Evolutionary conservation across 2,888 invertebrate species (phyloP), one percentile per base, ranked within the genome.

Genomic region (Stictocephala bisonia): DNA sequence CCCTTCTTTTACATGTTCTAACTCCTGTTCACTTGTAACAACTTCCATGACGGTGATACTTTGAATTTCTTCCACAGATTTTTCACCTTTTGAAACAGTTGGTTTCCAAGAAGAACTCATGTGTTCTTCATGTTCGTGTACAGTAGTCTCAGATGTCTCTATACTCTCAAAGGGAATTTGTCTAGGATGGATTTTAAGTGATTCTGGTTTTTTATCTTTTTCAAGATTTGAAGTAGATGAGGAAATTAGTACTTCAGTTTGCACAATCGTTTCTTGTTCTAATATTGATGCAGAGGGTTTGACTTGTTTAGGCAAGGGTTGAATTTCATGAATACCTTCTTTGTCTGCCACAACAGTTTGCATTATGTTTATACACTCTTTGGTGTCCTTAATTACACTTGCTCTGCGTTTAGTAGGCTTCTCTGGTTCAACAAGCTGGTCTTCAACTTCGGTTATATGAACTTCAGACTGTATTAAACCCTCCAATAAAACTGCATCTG

Each of bases 361-460:
- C 13, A 78, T 76, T 40, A 80, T 75, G 7, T 79, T 79, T 27
- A 80, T 73, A 50, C 80, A 79, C 74, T 80, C 78, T 72, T 79
- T 80, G 3, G 76, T 75, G 24, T 80, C 80, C 58, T 78, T 79
- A 20, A 79, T 75, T 6, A 81, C 51, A 60, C 77, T 79, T 27
- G 81, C 79, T 71, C 69, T 80, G 71, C 81, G 81, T 29, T 75
- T 77, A 44, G 79, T 79, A 50, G 77, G 75, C 56, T 77, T 76
- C 24, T 78, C 69, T 67, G 76, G 44, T 41, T 72, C 74, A 18
- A 74, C 51, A 29, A 89, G 81, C 22, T 80, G 76, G 68, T 81
- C 83, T 84, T 89, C 89, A 77, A 82, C 85, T 81, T 89, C 89
- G 24, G 85, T 86, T 29, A 85, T 75, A 44, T 87, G 78, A 40